Evolutionary conservation across 2,888 invertebrate species (phyloP), one percentile per base, ranked within the genome.

Genomic region (Drosophila mercatorum): DNA sequence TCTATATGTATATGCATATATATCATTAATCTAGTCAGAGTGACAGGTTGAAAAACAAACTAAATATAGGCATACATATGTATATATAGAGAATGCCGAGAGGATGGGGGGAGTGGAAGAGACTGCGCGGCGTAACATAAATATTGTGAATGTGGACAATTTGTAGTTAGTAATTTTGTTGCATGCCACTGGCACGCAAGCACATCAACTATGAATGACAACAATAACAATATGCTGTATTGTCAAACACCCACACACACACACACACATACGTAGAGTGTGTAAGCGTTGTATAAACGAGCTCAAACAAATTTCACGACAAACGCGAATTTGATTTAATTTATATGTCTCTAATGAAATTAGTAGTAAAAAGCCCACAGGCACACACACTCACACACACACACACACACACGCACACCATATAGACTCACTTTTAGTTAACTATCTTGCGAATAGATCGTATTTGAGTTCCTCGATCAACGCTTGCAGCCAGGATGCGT

Each of bases 301-400:
- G 79, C 70, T 47, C 74, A 71, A 78, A 74, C 68, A 81, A 82
- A 77, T 70, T 81, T 82, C 74, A 74, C 77, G 72, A 77, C 68
- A 74, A 73, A 67, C 78, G 88, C 84, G 67, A 75, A 89, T 83
- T 84, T 84, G 71, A 88, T 84, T 89, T 84, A 87, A 84, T 84
- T 87, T 89, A 86, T 83, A 88, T 81, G 71, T 86, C 83, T 87
- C 89, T 89, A 89, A 84, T 89, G 77, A 89, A 83, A 87, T 84
- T 89, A 84, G 84, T 75, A 71, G n/a, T 49, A 71, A 31, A 17
- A 49, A 49, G 17, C 31, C 55, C 14, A 52, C 43, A 34, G 31
- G 0, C 31, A 64, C 2, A 34, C 47, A 56, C 47, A 52, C 52
- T 40, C 49, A 52, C 52, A 59, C 60, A 66, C 31, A 56, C 58